A percentile compares a stretch with the other conserved stretches of the same genome.
Conservation (phyloP, 2,113 vertebrate genomes). For the Dromaius novaehollandiae region DNA sequence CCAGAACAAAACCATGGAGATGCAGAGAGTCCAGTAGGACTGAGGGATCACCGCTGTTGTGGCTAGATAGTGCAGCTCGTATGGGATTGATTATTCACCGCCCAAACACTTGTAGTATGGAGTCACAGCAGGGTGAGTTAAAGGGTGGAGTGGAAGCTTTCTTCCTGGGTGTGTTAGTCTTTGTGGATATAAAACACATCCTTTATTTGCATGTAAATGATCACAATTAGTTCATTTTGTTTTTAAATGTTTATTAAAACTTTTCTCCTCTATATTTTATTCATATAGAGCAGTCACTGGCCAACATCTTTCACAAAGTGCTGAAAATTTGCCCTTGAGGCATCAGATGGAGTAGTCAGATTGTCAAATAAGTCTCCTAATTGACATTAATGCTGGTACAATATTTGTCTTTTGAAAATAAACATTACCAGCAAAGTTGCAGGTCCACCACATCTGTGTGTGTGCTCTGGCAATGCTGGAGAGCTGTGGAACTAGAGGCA, state of each 20-base stretch:
- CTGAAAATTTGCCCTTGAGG: constrained; percentile 82
- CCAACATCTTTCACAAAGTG: constrained; percentile 72
- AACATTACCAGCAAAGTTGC: constrained; percentile 75
- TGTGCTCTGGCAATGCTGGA: constrained; percentile 40
- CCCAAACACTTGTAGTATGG: not conserved
- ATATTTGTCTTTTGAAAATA: constrained; percentile 81
- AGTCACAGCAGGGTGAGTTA: not conserved
- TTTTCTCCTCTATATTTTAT: constrained; percentile 74
- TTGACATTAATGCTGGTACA: constrained; percentile 79
- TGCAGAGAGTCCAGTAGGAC: not conserved
- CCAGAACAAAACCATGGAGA: not conserved
- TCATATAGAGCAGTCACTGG: constrained; percentile 67
- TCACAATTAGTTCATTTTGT: constrained; percentile 50
- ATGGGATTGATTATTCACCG: not conserved
- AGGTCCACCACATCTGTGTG: constrained; percentile 51
- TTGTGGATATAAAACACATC: not conserved
- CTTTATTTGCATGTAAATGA: constrained; percentile 58
- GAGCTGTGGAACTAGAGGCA: not conserved
- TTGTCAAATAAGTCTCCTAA: constrained; percentile 80
- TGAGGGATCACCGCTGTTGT: accelerated
- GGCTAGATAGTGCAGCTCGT: not conserved
- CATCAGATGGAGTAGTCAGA: constrained; percentile 84
- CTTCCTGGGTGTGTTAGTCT: not conserved
- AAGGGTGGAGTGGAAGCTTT: not conserved
- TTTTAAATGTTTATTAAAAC: constrained; percentile 63